Evolutionary conservation across 64 coral and sea anemone genomes (phyloP).

Genomic region (Stylophora pistillata): DNA sequence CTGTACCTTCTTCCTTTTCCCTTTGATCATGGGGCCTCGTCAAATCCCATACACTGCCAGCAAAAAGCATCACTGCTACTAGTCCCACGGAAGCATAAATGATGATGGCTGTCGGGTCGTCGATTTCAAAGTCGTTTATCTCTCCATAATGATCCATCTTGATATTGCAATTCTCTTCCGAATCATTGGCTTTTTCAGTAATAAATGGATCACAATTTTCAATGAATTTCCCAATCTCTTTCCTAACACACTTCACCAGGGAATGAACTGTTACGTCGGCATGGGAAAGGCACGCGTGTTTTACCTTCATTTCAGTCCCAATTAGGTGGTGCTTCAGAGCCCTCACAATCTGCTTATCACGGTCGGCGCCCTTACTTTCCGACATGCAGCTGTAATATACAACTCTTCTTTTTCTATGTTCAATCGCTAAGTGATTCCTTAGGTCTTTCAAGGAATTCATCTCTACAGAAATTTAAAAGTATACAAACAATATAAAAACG

Average conservation of each 20-base stretch:
- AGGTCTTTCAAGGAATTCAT: neutral
- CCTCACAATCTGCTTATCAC: neutral
- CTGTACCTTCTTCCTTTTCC: constrained; percentile 3
- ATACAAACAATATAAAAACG: too few species aligned
- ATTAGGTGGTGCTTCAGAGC: neutral
- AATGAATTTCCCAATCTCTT: neutral
- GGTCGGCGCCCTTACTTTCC: neutral
- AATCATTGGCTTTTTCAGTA: neutral
- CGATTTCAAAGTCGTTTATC: neutral
- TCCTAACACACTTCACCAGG: neutral
- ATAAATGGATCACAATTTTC: neutral
- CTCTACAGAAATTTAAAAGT: neutral
- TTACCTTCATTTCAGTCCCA: neutral
- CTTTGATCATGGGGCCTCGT: neutral
- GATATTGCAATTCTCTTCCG: neutral
- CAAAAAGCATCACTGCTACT: neutral
- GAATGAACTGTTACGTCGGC: too few species aligned
- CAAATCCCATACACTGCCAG: constrained; percentile 3
- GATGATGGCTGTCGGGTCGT: neutral
- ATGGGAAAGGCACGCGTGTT: too few species aligned
- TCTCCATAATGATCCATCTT: neutral
- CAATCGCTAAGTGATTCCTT: neutral
- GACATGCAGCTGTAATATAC: neutral
- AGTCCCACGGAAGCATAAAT: neutral
- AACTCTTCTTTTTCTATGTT: neutral